Conservation (phyloP, 2,797 vertebrate genomes). For the Platyrinchus mystaceus region DNA sequence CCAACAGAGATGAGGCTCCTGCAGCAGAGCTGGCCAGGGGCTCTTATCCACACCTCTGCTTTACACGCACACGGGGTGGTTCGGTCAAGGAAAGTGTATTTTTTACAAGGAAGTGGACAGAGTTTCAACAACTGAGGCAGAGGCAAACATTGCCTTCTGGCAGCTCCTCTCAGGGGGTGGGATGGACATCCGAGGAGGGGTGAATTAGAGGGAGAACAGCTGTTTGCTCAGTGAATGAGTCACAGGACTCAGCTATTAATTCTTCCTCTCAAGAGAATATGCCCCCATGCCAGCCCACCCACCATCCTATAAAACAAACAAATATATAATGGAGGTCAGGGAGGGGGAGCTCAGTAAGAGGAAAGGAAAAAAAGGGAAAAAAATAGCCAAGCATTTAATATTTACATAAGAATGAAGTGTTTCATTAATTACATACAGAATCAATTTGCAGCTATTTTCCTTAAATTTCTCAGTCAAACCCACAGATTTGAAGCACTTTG, state of each 20-base stretch:
- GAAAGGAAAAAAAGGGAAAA: neutral
- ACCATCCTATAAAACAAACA: constrained; percentile 46
- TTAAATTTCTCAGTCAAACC: constrained; percentile 72
- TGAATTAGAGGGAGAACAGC: constrained; percentile 43
- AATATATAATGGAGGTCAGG: constrained; percentile 2
- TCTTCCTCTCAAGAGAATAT: constrained; percentile 12
- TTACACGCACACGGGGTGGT: rapidly evolving
- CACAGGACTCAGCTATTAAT: constrained; percentile 32
- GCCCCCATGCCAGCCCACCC: constrained; percentile 46
- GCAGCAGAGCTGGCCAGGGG: neutral
- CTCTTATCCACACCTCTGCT: rapidly evolving
- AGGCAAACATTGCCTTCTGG: neutral
- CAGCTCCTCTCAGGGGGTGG: neutral
- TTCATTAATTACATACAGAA: constrained; percentile 71
- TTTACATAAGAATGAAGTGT: constrained; percentile 65
- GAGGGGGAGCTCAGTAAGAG: neutral
- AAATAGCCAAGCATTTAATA: constrained; percentile 37
- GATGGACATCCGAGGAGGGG: constrained; percentile 32
- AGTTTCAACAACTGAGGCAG: neutral
- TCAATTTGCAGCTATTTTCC: constrained; percentile 71
- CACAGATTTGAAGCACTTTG: constrained; percentile 71
- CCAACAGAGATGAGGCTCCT: rapidly evolving
- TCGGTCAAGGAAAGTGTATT: rapidly evolving
- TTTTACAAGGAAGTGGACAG: neutral
- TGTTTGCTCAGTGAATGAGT: constrained; percentile 29